Evolutionary conservation across 2,888 invertebrate species (phyloP).

Genomic region (Boloria selene): DNA sequence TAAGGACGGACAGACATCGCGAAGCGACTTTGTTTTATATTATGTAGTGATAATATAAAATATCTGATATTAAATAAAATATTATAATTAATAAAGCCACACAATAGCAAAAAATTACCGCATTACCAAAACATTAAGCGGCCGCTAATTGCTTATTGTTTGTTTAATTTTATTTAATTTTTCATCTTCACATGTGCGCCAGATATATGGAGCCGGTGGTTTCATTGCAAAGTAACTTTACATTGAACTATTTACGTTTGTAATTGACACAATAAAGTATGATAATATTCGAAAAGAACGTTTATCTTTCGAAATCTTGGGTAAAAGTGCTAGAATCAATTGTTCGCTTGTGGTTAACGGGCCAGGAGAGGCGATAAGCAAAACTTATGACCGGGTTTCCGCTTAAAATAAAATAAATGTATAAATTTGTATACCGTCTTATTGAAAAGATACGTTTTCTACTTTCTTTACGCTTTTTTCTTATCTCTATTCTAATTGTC

Average conservation of each 20-base stretch:
- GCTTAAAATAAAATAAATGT: conserved; percentile 54
- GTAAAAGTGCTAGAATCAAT: conserved; percentile 69
- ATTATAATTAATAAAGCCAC: conserved; percentile 6
- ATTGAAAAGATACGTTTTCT: conserved; percentile 24
- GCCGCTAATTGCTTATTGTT: conserved; percentile 36
- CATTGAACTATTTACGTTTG: conserved; percentile 44
- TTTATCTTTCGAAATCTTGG: conserved; percentile 61
- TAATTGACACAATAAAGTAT: conserved; percentile 69
- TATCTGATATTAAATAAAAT: neutral
- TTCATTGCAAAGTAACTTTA: conserved; percentile 33
- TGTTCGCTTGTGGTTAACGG: conserved; percentile 72
- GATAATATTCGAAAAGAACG: conserved; percentile 63
- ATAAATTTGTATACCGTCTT: conserved; percentile 37
- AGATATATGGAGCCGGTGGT: conserved; percentile 37
- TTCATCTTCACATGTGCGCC: conserved; percentile 35
- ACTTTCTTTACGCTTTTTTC: conserved; percentile 12
- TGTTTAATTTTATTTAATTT: conserved; percentile 36
- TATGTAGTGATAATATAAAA: too few relatives aligned
- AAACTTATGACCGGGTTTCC: conserved; percentile 75
- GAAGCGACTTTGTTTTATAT: too few relatives aligned
- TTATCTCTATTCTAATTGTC: conserved; percentile 16
- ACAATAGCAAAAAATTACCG: conserved; percentile 23
- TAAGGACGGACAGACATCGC: too few relatives aligned
- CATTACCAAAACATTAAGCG: conserved; percentile 29
- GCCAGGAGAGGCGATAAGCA: conserved; percentile 70